Evolutionary conservation across 2,113 vertebrate genomes (phyloP).

Genomic region (Coregonus clupeaformis): DNA sequence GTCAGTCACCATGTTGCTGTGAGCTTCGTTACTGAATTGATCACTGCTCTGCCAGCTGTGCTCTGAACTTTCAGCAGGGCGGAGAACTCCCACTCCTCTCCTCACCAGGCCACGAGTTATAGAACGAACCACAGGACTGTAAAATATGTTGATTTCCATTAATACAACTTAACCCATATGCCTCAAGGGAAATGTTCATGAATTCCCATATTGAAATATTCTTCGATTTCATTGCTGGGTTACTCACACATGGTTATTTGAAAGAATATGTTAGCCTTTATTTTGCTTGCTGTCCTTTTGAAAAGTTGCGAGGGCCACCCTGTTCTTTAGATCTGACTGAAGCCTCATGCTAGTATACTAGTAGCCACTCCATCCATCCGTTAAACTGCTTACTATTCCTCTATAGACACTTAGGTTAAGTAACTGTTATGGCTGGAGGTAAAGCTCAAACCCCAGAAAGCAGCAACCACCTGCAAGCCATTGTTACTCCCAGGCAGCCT

Average conservation of each 20-base stretch:
- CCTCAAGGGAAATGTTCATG: background rate
- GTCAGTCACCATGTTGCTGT: conserved; percentile 8
- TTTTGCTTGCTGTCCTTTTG: background rate
- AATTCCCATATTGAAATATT: conserved; percentile 1
- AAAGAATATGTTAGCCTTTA: background rate
- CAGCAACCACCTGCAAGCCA: conserved; percentile 54
- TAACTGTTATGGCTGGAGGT: conserved; percentile 56
- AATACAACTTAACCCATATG: background rate
- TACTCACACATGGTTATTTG: background rate
- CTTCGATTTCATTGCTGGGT: background rate
- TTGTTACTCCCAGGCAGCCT: conserved; percentile 33
- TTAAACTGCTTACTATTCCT: conserved; percentile 52
- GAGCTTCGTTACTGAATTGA: conserved; percentile 1
- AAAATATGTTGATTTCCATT: conserved; percentile 7
- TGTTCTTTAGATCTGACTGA: background rate
- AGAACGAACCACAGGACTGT: background rate
- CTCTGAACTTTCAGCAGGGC: background rate
- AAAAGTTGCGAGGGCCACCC: conserved; percentile 10
- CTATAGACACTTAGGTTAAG: conserved; percentile 62
- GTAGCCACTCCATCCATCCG: conserved; percentile 25
- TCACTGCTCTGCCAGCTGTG: background rate
- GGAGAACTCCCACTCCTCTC: background rate
- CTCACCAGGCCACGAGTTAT: background rate
- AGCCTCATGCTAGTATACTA: background rate
- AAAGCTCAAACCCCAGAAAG: conserved; percentile 55